Base-by-base conservation (phyloP, 2,113 vertebrate species). In the Parus major region DNA sequence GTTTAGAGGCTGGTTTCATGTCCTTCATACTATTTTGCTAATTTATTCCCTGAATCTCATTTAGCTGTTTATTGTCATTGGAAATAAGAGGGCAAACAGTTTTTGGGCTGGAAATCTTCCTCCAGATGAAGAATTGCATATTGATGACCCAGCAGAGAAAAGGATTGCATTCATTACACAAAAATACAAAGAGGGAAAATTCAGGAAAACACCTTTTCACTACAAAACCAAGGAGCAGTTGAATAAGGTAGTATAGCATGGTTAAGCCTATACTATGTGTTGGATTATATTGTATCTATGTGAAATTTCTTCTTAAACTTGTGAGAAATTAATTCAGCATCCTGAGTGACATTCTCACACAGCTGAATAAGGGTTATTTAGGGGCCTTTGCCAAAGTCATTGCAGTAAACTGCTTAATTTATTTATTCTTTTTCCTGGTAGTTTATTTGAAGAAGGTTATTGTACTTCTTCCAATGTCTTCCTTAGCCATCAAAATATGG, bases 151-250 rank as follows among this genome's bases (percentile, higher is more conserved):
- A 15, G 94, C 97, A 7, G 98, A 99, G 96, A 98, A 98, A 96
- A 98, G 99, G 7, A 98, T 98, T 95, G 96, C 90, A 7, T 99
- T 99, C 94, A 97, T 99, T 92, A 98, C 98, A 70, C 98, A 99
- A 93, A 99, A 99, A 97, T 99, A 99, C 97, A 98, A 98, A 90
- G 98, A 99, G 90, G 98, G 99, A 95, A 99, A 98, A 95, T 99
- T 99, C 97, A 97, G 98, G 60, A 98, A 97, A 95, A 92, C 97
- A 77, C 94, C 97, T 96, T 94, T 96, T 96, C 90, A 78, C 44
- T 98, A 93, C 91, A 97, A 85, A 92, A 98, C 97, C 77, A 98
- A 98, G 96, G 98, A 99, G 83, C 97, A 99, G 65, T 96, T 99
- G 96, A 99, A 99, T 96, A 98, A 99, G 99, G 99, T 99, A 98